Percentiles rank a stretch among this genome's conserved stretches.
phyloP scores from a whole-genome alignment of 1,140 invertebrate species.

The Anastatus disparis region DNA sequence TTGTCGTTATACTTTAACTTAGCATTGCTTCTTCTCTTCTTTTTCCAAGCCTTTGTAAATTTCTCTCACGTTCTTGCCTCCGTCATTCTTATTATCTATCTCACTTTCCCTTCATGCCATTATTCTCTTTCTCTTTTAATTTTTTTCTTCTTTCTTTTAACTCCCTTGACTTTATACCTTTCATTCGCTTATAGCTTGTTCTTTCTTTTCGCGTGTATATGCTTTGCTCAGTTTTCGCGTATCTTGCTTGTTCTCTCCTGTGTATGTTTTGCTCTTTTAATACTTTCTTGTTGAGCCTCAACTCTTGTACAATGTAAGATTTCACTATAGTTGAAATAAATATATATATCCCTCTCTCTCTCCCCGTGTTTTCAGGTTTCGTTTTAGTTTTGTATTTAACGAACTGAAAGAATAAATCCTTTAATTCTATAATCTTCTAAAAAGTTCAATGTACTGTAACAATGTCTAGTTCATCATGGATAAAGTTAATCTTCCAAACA shows the following conservation, averaged over 20 bases:
- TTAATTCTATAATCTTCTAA: no score
- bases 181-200: no score
- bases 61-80: slow-evolving; percentile 13
- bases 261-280: neutral
- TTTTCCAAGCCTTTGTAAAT: slow-evolving; percentile 9
- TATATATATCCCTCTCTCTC: no score
- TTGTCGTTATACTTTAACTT: slow-evolving; percentile 13
- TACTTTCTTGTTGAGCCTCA: neutral
- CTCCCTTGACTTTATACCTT: neutral
- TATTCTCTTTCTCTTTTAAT: no score
- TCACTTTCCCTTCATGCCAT: neutral
- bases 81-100: neutral
- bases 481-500: no score
- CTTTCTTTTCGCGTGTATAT: neutral
- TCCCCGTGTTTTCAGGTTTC: no score
- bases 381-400: no score
- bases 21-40: neutral
- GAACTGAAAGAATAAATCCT: no score
- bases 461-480: no score
- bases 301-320: no score
- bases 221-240: neutral
- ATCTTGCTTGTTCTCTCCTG: neutral
- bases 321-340: neutral
- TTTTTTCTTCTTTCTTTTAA: no score
- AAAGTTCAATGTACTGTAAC: no score